Evolutionary conservation across 2,797 vertebrate genomes (phyloP).

Genomic region (Channallabes apus): DNA sequence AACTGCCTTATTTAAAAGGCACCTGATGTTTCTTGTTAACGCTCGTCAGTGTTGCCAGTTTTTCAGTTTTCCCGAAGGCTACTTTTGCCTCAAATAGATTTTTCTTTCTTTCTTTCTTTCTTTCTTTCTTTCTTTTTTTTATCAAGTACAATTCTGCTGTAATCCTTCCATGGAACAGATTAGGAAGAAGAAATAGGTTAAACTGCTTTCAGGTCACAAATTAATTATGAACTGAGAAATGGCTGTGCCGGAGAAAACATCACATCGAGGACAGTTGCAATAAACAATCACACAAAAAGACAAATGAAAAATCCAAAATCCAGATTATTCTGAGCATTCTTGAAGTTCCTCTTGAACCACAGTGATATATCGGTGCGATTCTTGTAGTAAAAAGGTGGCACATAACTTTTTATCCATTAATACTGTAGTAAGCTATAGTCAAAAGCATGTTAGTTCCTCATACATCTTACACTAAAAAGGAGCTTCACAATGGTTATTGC

Average conservation of each 20-base stretch:
- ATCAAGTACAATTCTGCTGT: not conserved
- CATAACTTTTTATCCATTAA: no score
- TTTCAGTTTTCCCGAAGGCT: not conserved
- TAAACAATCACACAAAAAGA: not conserved
- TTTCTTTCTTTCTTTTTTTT: not conserved
- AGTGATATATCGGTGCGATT: not conserved
- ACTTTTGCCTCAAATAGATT: not conserved
- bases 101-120: not conserved
- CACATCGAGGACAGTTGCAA: not conserved
- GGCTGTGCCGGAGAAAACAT: not conserved
- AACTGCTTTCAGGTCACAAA: not conserved
- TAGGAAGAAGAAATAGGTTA: not conserved
- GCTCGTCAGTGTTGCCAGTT: not conserved
- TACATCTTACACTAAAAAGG: not conserved
- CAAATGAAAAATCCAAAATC: not conserved
- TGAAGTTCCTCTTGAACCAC: not conserved
- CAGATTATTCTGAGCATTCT: not conserved
- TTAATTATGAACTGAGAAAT: not conserved
- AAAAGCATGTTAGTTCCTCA: not conserved
- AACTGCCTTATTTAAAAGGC: not conserved
- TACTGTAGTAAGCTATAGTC: no score
- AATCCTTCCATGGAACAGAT: not conserved
- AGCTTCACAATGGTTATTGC: not conserved
- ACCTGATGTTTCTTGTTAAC: not conserved
- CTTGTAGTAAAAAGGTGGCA: not conserved